A percentile compares a stretch with the other conserved stretches of the same genome.
Evolutionary conservation across 2,113 vertebrate genomes (phyloP).

Genomic region (Eretmochelys imbricata): DNA sequence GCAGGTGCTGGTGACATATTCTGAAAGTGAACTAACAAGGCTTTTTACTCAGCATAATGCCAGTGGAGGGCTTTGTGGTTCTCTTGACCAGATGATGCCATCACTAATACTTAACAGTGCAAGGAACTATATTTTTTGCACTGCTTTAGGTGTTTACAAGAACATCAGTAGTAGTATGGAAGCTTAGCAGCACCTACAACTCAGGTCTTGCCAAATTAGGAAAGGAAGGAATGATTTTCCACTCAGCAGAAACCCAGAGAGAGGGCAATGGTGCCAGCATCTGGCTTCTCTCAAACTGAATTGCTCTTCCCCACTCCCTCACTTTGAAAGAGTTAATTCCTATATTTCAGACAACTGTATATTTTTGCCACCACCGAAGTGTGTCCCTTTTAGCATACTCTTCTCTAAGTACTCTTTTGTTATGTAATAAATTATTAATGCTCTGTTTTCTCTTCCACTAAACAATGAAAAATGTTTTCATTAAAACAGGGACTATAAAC

Average conservation of each 20-base stretch:
- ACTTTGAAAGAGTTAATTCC: neutral
- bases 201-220: neutral
- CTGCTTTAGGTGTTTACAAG: neutral
- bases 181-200: neutral
- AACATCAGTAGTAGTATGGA: neutral
- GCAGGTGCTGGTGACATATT: neutral
- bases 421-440: constrained; percentile 36
- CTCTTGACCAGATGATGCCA: neutral
- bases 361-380: neutral
- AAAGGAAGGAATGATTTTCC: neutral
- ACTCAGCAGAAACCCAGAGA: neutral
- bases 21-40: neutral
- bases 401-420: neutral
- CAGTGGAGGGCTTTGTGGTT: neutral
- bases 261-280: neutral
- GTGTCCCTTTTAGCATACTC: neutral
- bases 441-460: neutral
- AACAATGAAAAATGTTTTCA: neutral
- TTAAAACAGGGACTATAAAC: neutral
- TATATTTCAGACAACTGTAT: neutral
- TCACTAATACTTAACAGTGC: neutral
- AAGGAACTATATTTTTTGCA: neutral
- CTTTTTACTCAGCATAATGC: neutral
- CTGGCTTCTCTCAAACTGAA: neutral
- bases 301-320: neutral